Evolutionary conservation across 2,113 vertebrate species (phyloP), one percentile per base, ranked within the genome.

Genomic region (Pampusana beccarii): DNA sequence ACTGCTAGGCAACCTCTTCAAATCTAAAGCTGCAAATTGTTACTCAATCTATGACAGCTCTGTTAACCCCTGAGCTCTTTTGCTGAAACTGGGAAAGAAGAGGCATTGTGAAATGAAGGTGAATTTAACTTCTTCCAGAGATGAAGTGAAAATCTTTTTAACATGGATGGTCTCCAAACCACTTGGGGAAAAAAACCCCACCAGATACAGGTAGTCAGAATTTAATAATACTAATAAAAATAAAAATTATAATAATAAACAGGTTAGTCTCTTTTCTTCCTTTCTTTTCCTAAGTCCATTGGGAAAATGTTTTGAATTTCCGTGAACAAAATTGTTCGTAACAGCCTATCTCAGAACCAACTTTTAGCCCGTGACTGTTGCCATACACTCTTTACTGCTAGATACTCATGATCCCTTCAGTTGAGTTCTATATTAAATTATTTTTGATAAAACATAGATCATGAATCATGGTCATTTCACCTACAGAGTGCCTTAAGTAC

Each of bases 1-100:
- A 94, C 92, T 94, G 95, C 95, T 95, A 97, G 73, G 95, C 96
- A 94, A 96, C 95, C 73, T 65, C 61, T 93, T 94, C 83, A 85
- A 53, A 92, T 88, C 73, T 69, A 88, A 90, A 83, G 77, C 82
- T 92, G 80, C 38, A 92, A 94, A 96, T 92, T 84, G 64, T 93
- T 97, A 46, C 91, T 95, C 65, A 28, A 73, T 29, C 73, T 93
- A 3, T 92, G 92, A 81, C 88, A 92, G 80, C 40, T 96, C 88
- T 60, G 71, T 95, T 90, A 94, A 88, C 88, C 93, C 74, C 88
- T 82, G 90, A 95, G 91, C 73, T 89, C 69, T 91, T 82, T 86
- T 94, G 42, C 75, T 75, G 65, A 64, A 89, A 67, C 36, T 92
- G 44, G 65, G 70, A 64, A 84, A 44, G 28, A 67, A 60, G 44